Evolutionary conservation across 2,888 invertebrate species (phyloP), one percentile per base, ranked within the genome.

Genomic region (Latrodectus hesperus): DNA sequence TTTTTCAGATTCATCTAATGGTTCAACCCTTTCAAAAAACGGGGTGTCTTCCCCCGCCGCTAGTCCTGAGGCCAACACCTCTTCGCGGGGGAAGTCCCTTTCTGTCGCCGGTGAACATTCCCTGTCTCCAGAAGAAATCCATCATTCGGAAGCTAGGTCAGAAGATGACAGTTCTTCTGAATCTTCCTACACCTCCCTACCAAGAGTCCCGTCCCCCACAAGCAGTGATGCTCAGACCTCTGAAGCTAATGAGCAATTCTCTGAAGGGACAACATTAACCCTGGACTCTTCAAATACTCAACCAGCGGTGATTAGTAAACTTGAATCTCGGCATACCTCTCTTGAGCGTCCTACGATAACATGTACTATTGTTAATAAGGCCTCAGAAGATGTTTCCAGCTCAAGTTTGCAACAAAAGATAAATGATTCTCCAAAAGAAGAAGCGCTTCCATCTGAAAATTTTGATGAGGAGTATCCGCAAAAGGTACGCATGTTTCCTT

Each of bases 11-110:
- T 38, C 80, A 4, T 65, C 80, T 11, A 68, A 60, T 52, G 49
- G 73, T 14, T 74, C 83, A 0, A 82, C 71, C 67, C 52, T 83
- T 79, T 78, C 85, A 88, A 89, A 89, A 89, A 89, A 86, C 89
- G 85, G 85, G 83, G 83, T 87, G 73, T 77, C 88, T 88, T 89
- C 87, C 86, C 89, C 89, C 88, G 84, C 88, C 79, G 89, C 86
- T 84, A 86, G 78, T 84, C 84, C 70, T 71, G 84, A 81, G 80
- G 88, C 76, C 73, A 84, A 64, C 80, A 88, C 88, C 86, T 79
- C 84, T 75, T 72, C 79, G 84, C 85, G 88, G 88, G 88, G 88
- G 88, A 88, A 88, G 88, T 73, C 52, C 38, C 17, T 12, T 17
- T 52, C 68, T 17, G 51, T 83, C n/a, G n/a, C 67, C 55, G 88